These are phyloP conservation scores for Heliothis peltigera DNA, from an alignment of 2,888 invertebrate genomes.

Conservation along the genomic window DNA sequence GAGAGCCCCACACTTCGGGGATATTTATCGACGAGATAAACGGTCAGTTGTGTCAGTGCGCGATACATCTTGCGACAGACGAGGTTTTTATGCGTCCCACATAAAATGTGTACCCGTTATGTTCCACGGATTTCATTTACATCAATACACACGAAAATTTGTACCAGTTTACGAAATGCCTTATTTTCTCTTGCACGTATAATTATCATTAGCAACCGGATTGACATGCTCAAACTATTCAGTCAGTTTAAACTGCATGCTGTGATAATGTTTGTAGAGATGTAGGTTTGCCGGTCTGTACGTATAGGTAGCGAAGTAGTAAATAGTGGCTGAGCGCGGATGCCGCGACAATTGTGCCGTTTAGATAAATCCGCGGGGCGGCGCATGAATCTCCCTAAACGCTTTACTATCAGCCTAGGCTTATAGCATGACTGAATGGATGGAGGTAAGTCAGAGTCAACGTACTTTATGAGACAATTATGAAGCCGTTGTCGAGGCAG, in stretches of 20 bases:
- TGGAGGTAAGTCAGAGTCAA: too few species aligned
- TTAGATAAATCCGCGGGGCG: slow-evolving; percentile 42
- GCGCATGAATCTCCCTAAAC: slow-evolving; percentile 37
- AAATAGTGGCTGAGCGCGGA: slow-evolving; percentile 10
- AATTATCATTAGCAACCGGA: too few species aligned
- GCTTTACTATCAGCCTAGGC: slow-evolving; percentile 14
- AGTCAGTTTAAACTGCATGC: too few species aligned
- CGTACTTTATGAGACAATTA: too few species aligned
- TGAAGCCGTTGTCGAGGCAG: too few species aligned
- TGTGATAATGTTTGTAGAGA: too few species aligned
- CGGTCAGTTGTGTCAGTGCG: not conserved
- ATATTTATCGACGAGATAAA: slow-evolving; percentile 16
- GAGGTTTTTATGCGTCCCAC: not conserved
- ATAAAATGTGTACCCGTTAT: not conserved
- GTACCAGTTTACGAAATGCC: not conserved
- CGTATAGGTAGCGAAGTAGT: slow-evolving; percentile 1
- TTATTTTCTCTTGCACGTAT: not conserved
- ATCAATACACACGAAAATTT: not conserved
- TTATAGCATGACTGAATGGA: slow-evolving; percentile 6
- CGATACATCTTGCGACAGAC: not conserved
- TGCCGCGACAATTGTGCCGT: slow-evolving; percentile 39
- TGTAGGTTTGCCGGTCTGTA: too few species aligned
- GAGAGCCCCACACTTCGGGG: not conserved
- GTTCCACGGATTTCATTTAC: not conserved
- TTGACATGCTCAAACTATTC: too few species aligned